These are phyloP conservation scores for Ctenoplectra terminalis DNA, from an alignment of 1,140 invertebrate species.

Conservation along the genomic window DNA sequence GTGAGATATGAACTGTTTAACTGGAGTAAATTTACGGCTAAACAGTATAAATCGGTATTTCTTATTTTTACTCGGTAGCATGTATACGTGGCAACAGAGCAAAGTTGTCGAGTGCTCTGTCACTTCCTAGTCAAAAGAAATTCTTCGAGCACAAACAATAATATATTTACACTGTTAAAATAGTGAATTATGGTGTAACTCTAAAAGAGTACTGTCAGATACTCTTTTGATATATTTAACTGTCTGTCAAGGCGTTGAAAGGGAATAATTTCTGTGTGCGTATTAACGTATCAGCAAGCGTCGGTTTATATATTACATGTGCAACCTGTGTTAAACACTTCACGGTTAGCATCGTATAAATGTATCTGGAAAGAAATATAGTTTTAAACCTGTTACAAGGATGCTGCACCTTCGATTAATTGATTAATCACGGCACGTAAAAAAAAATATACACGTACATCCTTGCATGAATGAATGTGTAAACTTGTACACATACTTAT, in stretches of 20 bases:
- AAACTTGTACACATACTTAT: conserved; percentile 39
- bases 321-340: conserved; percentile 57
- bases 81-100: conserved; percentile 80
- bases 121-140: too few species aligned
- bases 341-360: conserved; percentile 25
- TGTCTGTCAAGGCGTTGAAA: conserved; percentile 1
- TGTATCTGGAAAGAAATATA: conserved; percentile 1
- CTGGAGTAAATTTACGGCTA: conserved; percentile 7
- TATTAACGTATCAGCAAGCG: conserved; percentile 50
- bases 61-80: conserved; percentile 74
- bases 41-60: conserved; percentile 59
- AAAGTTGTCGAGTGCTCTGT: conserved; percentile 76
- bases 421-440: not conserved
- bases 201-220: too few species aligned
- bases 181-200: conserved; percentile 31
- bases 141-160: conserved; percentile 65
- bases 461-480: conserved; percentile 27
- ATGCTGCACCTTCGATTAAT: conserved; percentile 2
- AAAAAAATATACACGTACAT: conserved; percentile 8
- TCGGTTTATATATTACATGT: conserved; percentile 61
- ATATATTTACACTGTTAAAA: conserved; percentile 55
- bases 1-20: conserved; percentile 46
- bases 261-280: conserved; percentile 25
- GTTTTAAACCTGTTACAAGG: not conserved
- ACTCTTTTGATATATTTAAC: conserved; percentile 14